Evolutionary conservation across 2,797 vertebrate species (phyloP).

Genomic region (Eulemur mongoz): DNA sequence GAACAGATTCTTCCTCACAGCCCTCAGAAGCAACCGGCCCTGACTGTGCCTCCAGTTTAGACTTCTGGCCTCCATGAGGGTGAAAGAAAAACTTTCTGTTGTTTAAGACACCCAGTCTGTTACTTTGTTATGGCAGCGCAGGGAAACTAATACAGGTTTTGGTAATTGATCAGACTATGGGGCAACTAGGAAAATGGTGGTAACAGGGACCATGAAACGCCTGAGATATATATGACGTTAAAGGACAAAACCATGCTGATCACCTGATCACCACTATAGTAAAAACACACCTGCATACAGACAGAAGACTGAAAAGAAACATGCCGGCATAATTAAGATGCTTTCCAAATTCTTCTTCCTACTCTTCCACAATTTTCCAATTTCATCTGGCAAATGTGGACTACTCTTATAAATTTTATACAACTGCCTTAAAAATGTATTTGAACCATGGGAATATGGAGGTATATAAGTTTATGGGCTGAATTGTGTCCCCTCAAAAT

Average conservation of each 20-base stretch:
- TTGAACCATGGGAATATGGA: not conserved
- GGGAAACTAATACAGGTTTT: not conserved
- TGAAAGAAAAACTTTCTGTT: not conserved
- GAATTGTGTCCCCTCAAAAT: not conserved
- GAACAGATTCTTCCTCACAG: not conserved
- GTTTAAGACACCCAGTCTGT: not conserved
- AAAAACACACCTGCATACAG: not conserved
- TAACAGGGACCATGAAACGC: not conserved
- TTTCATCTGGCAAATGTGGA: not conserved
- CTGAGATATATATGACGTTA: rapidly evolving
- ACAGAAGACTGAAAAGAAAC: not conserved
- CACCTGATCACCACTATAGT: not conserved
- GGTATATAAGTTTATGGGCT: not conserved
- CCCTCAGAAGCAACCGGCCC: not conserved
- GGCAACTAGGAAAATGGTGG: not conserved
- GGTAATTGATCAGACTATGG: not conserved
- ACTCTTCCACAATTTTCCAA: not conserved
- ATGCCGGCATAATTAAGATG: rapidly evolving
- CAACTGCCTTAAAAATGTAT: not conserved
- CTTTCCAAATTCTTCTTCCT: rapidly evolving
- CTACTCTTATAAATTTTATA: not conserved
- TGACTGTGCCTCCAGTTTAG: not conserved
- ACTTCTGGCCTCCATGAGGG: too few species aligned
- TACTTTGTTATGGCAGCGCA: too few species aligned
- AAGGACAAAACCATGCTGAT: not conserved